Evolutionary conservation across 1,140 invertebrate species (phyloP), one percentile per base, ranked within the genome.

Genomic region (Liolophura sinensis): DNA sequence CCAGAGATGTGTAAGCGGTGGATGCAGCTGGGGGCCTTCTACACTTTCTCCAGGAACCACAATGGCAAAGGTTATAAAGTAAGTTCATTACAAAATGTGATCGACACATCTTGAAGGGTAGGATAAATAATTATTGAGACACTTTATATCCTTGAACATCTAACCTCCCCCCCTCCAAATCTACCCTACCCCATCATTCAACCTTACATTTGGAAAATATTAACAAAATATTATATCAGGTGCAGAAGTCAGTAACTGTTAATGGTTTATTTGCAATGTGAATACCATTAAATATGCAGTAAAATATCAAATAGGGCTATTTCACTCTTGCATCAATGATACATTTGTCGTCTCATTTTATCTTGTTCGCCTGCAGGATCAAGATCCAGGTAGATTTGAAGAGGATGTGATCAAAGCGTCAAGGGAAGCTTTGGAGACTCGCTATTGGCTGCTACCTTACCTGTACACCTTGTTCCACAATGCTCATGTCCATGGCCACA

Each of bases 21-120:
- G 80, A 81, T 81, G 79, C 78, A 82, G 65, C 66, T 81, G 14
- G 80, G 80, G 11, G 79, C 80, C 12, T 82, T 82, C 60, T 82
- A 81, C 52, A 71, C 80, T 1, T 82, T 79, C 58, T 74, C 74
- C 52, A 65, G 80, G 61, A 82, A 82, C 62, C 80, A 82, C 55
- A 82, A 82, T 68, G 74, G 72, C 11, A 67, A 69, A 16, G 62
- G 51, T n/a, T 64, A 69, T 31, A 70, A 60, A 48, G 76, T 77
- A 51, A 25, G 62, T 31, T 18, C 31, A 40, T 40, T 40, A 9
- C 31, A 40, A 40, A 40, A 40, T 40, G 9, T 40, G 9, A 40
- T 5, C 9, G 9, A 40, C 31, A 40, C 9, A 40, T 9, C 9
- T 40, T 40, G 31, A 40, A 40, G 31, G 31, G 9, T 9, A 40